Conservation (phyloP, 2,113 vertebrate species). For the Hippopotamus amphibius region DNA sequence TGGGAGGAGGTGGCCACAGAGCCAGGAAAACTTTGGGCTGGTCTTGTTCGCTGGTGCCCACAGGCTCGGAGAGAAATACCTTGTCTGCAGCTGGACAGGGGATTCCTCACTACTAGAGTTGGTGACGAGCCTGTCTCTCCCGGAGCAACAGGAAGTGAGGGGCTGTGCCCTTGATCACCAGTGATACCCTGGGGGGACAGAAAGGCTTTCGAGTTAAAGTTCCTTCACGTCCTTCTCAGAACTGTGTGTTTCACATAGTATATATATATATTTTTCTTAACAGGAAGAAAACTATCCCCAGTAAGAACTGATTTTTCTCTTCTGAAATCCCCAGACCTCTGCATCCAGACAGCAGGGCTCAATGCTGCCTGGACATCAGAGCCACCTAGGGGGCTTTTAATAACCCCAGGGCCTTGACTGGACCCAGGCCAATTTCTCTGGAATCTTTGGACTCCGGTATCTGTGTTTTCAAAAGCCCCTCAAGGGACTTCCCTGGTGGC, state of each 20-base stretch:
- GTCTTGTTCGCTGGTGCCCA: neutral
- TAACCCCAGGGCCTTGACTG: neutral
- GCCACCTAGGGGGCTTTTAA: neutral
- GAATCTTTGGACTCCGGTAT: neutral
- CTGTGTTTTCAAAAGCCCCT: neutral
- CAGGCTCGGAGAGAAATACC: neutral
- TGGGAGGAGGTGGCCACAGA: neutral
- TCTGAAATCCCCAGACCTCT: neutral
- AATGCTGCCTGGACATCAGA: neutral
- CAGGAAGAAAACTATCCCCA: neutral
- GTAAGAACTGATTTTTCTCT: neutral
- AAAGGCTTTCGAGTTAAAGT: neutral
- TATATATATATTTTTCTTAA: neutral
- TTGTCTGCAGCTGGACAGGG: neutral
- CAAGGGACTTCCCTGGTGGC: too few species aligned
- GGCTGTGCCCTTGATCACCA: rapidly evolving
- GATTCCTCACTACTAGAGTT: neutral
- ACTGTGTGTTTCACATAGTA: neutral
- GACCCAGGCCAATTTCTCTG: neutral
- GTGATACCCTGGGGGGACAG: neutral
- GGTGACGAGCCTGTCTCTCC: neutral
- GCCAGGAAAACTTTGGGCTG: neutral
- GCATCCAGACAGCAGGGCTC: neutral
- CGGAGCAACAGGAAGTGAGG: neutral
- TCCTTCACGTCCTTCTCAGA: neutral